Base-by-base conservation (phyloP, 2,113 vertebrate genomes). In the Himantopus leucocephalus region DNA sequence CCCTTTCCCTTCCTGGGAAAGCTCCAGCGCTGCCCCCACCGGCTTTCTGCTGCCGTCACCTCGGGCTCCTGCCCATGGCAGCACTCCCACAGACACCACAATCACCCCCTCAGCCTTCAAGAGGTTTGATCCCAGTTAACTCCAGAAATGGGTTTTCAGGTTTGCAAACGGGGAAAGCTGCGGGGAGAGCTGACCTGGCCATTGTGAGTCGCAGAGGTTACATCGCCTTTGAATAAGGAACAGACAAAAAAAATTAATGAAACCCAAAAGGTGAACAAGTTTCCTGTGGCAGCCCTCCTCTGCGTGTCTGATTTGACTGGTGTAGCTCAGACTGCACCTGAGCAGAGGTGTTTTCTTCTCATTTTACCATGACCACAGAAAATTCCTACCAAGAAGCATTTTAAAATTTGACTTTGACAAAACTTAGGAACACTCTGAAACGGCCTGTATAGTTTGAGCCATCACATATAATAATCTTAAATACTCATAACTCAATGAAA, bases 41-140 rank as follows among this genome's bases (percentile, higher is more conserved):
- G 1, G n/a, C 9, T 50, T 2, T 1, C 19, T 67, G 41, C 71
- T 74, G 68, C n/a, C 6, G 0, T 5, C 3, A 2, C 14, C 52
- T 52, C 11, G 1, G 67, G 37, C 39, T 27, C 71, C 39, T 15
- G 11, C 2, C 2, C 3, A n/a, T 11, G n/a, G 43, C 66, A 60
- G 48, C 0, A 2, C 37, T 71, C 41, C 24, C 73, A 16, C 56
- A 48, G 35, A 26, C 72, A 39, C 29, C 4, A 0, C 16, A 5
- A 1, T 14, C 35, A 17, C 16, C 3, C 37, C 7, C 37, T 43
- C 52, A 5, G 10, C 12, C 41, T 62, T 14, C 2, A 10, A 48
- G 35, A 30, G 7, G 3, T 52, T 72, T 66, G 24, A 53, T 27
- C 30, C 8, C 10, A 19, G 30, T 5, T 73, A 30, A 8, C 83